Conservation (phyloP, 92 coral and sea anemone genomes). For the Siderastrea radians region DNA sequence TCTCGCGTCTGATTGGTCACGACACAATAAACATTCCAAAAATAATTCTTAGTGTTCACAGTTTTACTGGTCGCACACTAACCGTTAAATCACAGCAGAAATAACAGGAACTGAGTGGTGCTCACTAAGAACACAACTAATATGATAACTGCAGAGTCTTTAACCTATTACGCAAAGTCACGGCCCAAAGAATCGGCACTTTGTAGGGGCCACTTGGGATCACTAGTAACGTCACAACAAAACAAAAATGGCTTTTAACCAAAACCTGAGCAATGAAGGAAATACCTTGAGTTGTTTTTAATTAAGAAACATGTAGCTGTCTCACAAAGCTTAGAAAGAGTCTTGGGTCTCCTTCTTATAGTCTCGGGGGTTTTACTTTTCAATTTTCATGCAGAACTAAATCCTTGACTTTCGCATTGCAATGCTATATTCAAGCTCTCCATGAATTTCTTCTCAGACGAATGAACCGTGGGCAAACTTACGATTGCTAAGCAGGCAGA, state of each 20-base stretch:
- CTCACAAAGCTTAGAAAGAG: slow-evolving; percentile 12
- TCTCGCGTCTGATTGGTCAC: too few relatives aligned
- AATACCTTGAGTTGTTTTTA: slow-evolving; percentile 14
- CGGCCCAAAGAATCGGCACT: slow-evolving; percentile 5
- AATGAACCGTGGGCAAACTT: slow-evolving; percentile 68
- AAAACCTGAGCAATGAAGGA: slow-evolving; percentile 20
- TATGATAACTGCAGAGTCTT: too few relatives aligned
- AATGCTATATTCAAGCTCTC: slow-evolving; percentile 58
- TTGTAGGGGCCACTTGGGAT: slow-evolving; percentile 23
- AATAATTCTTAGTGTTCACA: too few relatives aligned
- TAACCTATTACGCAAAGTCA: background rate
- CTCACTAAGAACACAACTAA: slow-evolving; percentile 3
- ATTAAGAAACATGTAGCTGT: background rate
- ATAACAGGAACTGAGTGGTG: slow-evolving; percentile 13
- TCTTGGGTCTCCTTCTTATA: slow-evolving; percentile 5
- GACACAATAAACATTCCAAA: too few relatives aligned
- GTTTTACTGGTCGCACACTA: too few relatives aligned
- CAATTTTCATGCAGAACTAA: slow-evolving; percentile 52
- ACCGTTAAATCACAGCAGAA: background rate
- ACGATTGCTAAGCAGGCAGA: slow-evolving; percentile 57
- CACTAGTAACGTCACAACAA: slow-evolving; percentile 27
- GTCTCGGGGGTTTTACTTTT: background rate
- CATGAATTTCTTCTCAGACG: slow-evolving; percentile 55
- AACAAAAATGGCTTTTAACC: slow-evolving; percentile 1
- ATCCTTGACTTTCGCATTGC: slow-evolving; percentile 67